Percentiles rank a stretch among this genome's conserved stretches.
These are phyloP conservation scores for Potamilus streckersoni DNA, from an alignment of 1,140 invertebrate species.

Conservation along the genomic window DNA sequence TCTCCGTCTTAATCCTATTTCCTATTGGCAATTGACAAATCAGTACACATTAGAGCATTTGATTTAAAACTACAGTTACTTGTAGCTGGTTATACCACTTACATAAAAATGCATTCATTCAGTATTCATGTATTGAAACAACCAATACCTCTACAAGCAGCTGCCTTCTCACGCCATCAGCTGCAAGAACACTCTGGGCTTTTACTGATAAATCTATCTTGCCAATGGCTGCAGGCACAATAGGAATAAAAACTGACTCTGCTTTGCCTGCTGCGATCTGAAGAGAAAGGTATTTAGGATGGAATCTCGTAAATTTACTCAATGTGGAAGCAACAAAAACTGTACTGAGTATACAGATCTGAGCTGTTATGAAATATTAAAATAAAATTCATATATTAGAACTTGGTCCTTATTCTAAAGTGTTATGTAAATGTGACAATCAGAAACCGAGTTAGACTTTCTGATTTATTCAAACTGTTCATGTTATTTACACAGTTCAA, in stretches of 20 bases:
- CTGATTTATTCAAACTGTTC: no score
- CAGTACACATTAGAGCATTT: no score
- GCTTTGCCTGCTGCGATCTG: constrained; percentile 11
- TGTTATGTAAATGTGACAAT: no score
- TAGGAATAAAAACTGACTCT: constrained; percentile 19
- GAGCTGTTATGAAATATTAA: no score
- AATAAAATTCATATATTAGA: no score
- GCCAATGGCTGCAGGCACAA: constrained; percentile 11
- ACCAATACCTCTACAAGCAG: constrained; percentile 20
- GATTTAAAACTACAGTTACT: background rate
- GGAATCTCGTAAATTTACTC: no score
- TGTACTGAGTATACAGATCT: no score
- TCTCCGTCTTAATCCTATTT: background rate
- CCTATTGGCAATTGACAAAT: background rate
- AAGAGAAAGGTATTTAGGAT: background rate
- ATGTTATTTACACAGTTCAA: no score
- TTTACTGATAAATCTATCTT: constrained; percentile 14
- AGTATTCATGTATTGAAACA: background rate
- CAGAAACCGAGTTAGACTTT: no score
- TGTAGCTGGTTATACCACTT: no score
- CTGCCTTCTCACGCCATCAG: constrained; percentile 19
- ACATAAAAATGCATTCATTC: background rate
- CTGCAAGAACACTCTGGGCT: constrained; percentile 10
- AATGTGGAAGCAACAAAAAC: no score
- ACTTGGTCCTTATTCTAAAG: no score